Conservation (phyloP, 2,113 vertebrate species). For the Bagarius yarrelli region DNA sequence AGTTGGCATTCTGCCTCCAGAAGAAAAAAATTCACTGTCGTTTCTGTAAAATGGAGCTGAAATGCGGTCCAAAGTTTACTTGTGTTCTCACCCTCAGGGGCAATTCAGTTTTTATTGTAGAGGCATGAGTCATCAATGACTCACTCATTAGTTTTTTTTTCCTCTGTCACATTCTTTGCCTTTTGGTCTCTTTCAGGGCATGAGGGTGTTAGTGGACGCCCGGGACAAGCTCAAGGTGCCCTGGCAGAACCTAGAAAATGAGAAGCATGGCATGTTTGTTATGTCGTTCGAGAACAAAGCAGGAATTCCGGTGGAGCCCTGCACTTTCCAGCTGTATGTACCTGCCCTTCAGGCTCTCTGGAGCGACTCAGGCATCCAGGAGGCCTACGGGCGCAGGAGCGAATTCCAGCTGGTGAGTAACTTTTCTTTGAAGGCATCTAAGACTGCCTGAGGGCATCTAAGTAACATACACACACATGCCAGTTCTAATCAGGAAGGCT, state of each 20-base stretch:
- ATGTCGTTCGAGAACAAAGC: slow-evolving; percentile 93
- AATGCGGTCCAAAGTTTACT: slow-evolving; percentile 11
- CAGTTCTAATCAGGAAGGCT: neutral
- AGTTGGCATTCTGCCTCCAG: neutral
- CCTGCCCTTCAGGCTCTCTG: slow-evolving; percentile 84
- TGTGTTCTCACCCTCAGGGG: neutral
- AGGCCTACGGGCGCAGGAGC: slow-evolving; percentile 85
- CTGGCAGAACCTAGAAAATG: slow-evolving; percentile 92
- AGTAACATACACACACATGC: neutral
- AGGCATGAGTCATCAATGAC: slow-evolving; percentile 34
- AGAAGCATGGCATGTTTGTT: slow-evolving; percentile 94
- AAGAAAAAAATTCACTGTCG: neutral
- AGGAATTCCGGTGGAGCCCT: slow-evolving; percentile 84
- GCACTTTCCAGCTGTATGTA: slow-evolving; percentile 91
- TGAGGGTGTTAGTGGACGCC: slow-evolving; percentile 90
- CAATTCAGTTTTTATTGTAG: neutral
- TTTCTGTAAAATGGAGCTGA: slow-evolving; percentile 19
- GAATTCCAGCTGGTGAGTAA: slow-evolving; percentile 96
- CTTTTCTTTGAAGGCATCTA: neutral
- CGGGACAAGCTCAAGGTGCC: slow-evolving; percentile 91
- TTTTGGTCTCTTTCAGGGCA: slow-evolving; percentile 74
- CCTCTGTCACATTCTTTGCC: slow-evolving; percentile 17
- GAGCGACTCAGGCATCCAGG: slow-evolving; percentile 84
- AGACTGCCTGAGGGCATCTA: neutral
- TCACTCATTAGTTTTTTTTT: neutral